phyloP scores from a whole-genome alignment of 2,113 vertebrate genomes.

The Muscicapa adusta region DNA sequence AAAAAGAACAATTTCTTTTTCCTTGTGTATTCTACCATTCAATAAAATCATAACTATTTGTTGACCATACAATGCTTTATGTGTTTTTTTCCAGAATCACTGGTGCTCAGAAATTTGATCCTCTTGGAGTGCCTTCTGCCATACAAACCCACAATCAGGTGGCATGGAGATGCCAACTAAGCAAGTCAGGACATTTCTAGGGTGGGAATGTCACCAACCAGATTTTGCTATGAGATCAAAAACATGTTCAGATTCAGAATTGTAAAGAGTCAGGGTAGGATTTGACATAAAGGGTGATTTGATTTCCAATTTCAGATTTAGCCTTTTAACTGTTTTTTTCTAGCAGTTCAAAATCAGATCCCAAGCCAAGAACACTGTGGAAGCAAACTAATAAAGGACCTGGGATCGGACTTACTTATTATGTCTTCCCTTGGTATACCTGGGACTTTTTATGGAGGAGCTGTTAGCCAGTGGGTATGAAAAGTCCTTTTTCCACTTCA shows the following conservation, averaged over 20 bases:
- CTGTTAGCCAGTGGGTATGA: not conserved
- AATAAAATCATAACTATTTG: constrained; percentile 60
- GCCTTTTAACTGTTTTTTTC: not conserved
- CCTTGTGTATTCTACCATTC: not conserved
- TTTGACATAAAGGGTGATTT: not conserved
- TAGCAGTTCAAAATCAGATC: not conserved
- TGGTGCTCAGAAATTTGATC: not conserved
- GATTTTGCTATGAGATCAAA: not conserved
- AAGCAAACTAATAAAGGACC: not conserved
- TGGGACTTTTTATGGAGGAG: not conserved
- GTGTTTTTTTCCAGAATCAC: not conserved
- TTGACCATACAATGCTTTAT: not conserved
- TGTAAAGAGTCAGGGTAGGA: not conserved
- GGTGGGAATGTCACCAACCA: not conserved
- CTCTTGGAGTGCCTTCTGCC: not conserved
- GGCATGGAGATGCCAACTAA: not conserved
- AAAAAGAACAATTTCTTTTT: not conserved
- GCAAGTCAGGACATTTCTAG: not conserved
- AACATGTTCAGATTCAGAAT: not conserved
- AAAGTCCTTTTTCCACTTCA: not conserved
- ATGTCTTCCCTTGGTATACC: not conserved
- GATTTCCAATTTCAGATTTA: not conserved
- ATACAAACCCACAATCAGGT: not conserved
- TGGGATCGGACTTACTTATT: not conserved
- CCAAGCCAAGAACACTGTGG: not conserved